These are phyloP conservation scores for Anarrhichthys ocellatus DNA, from an alignment of 2,113 vertebrate genomes.

Conservation along the genomic window DNA sequence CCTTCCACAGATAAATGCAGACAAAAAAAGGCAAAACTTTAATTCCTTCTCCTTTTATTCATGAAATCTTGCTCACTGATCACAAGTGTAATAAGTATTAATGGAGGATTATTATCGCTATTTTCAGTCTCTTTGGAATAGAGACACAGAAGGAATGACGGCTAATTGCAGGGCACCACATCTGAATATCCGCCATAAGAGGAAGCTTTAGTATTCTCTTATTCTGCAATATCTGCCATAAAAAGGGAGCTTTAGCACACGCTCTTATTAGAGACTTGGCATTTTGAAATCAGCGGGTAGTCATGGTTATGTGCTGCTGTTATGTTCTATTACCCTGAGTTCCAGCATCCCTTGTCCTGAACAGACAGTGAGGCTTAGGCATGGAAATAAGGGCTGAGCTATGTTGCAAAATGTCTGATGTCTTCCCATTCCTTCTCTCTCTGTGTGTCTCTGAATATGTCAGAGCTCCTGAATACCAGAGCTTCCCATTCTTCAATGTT, in stretches of 20 bases:
- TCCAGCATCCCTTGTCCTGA: constrained; percentile 51
- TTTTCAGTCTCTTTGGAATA: constrained; percentile 67
- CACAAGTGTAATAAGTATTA: constrained; percentile 62
- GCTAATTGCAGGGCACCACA: constrained; percentile 69
- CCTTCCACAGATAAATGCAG: constrained; percentile 27
- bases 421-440: constrained; percentile 34
- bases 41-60: constrained; percentile 30
- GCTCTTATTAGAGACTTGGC: constrained; percentile 67
- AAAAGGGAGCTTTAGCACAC: constrained; percentile 57
- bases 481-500: constrained; percentile 15
- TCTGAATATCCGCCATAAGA: constrained; percentile 64
- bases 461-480: constrained; percentile 7
- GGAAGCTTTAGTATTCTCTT: constrained; percentile 48
- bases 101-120: constrained; percentile 68
- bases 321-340: constrained; percentile 58
- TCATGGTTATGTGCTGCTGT: constrained; percentile 58
- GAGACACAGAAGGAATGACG: constrained; percentile 67
- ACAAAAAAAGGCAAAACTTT: constrained; percentile 29
- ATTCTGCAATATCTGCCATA: constrained; percentile 50
- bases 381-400: constrained; percentile 56
- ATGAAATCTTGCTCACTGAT: constrained; percentile 63
- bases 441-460: constrained; percentile 33
- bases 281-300: constrained; percentile 69
- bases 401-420: constrained; percentile 45
- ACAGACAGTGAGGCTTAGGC: constrained; percentile 37